Evolutionary conservation across 2,888 invertebrate genomes (phyloP), one percentile per base, ranked within the genome.

Genomic region (Pseudolycoriella hygida): DNA sequence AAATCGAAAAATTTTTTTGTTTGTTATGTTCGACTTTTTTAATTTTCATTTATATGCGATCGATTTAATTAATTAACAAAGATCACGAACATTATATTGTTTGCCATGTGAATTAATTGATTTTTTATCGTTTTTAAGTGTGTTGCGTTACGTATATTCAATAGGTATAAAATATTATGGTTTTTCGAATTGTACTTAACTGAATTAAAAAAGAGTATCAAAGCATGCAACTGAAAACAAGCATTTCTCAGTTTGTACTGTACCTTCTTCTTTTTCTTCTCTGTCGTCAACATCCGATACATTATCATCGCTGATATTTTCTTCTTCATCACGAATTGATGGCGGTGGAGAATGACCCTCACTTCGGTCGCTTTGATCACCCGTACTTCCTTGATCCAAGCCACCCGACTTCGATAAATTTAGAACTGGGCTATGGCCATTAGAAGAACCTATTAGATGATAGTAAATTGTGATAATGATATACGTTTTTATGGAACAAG

Each of bases 371-470:
- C 71, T 72, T 49, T 78, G 80, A 20, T 62, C 65, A 56, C 70
- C 62, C 58, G 62, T 67, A 38, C 66, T 67, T 57, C 85, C 84
- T 52, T 83, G 85, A 50, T 80, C 80, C 1, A 42, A 14, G 58
- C 67, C 80, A 45, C 85, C 87, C 47, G 85, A 86, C 68, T 90
- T 90, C 46, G 90, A 89, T 48, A 92, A 72, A 69, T 90, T 90
- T 57, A 90, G 68, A 53, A 90, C 88, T 50, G 90, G 90, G 77
- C 89, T 90, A 70, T 87, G 87, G 46, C 85, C 84, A 57, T 82
- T 84, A 51, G 88, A 85, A 49, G 88, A 88, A 70, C 53, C 69
- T 68, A 12, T 12, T n/a, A n/a, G n/a, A n/a, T n/a, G n/a, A n/a
- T n/a, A n/a, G n/a, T n/a, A n/a, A n/a, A n/a, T n/a, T n/a, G n/a